Conservation (phyloP, 2,113 vertebrate genomes). For the Morone saxatilis region DNA sequence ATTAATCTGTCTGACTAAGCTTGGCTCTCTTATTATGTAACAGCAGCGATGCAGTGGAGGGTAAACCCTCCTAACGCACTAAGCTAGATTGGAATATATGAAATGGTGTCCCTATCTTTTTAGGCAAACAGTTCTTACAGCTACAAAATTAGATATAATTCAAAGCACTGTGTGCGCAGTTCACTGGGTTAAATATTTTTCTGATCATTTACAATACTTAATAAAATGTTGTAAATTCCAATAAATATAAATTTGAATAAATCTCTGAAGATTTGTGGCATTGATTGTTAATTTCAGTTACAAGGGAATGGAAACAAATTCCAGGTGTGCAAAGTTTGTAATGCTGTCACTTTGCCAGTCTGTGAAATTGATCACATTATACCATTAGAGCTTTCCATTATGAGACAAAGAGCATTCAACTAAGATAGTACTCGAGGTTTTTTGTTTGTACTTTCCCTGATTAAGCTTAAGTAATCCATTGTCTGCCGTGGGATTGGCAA, state of each 20-base stretch:
- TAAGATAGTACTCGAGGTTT: constrained; percentile 21
- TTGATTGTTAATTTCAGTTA: background rate
- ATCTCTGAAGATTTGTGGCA: background rate
- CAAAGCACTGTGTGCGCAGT: background rate
- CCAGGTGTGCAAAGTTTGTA: background rate
- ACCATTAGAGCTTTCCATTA: constrained; percentile 21
- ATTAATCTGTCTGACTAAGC: constrained; percentile 66
- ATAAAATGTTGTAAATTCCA: background rate
- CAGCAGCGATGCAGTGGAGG: constrained; percentile 18
- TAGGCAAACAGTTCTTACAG: background rate
- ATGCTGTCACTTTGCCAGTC: background rate
- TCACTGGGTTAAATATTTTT: background rate
- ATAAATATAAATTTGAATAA: background rate
- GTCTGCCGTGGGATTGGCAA: constrained; percentile 48
- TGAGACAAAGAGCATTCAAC: constrained; percentile 34
- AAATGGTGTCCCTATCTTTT: constrained; percentile 27
- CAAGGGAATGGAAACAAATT: background rate
- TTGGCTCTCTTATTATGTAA: constrained; percentile 54
- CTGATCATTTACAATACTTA: background rate
- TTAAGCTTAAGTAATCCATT: constrained; percentile 70
- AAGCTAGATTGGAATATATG: constrained; percentile 37
- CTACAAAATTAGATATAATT: background rate
- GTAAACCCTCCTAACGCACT: constrained; percentile 30
- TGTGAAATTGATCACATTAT: background rate
- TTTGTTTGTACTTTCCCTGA: constrained; percentile 61